Base-by-base conservation (phyloP, 37 sponge, comb jelly and placozoan species). In the Crambe crambe region DNA sequence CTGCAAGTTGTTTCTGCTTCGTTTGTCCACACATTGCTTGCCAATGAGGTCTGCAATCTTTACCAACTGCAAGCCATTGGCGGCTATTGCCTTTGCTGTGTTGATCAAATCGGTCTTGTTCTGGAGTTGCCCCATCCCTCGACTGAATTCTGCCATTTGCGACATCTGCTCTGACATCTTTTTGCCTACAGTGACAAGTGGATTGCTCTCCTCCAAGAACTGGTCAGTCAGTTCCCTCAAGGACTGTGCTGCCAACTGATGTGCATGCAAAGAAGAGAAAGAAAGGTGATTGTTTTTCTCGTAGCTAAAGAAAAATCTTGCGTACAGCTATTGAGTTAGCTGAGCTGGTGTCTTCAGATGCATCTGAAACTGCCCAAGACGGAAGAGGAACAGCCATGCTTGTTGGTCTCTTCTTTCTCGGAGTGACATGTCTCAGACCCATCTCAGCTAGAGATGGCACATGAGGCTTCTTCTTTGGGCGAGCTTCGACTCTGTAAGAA, bases 121-220 rank as follows among this genome's bases (percentile, higher is more conserved):
- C 88, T 92, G 78, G 32, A 88, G 78, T 21, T 70, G 71, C 59
- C 77, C 88, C 21, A 72, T 74, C 2, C 94, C 91, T 3, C 80
- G 66, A 22, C 77, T 76, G 70, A 70, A 93, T 56, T 84, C 83
- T 29, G 90, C 89, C 92, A 97, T 86, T 56, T 97, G 89, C 0
- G 74, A 63, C 90, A 94, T 94, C 66, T 84, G 89, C 38, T 88
- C 41, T 18, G 97, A 78, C 91, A 97, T 88, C 64, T 89, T 83
- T 72, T 94, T 97, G 37, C 95, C 97, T 15, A 89, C 58, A n/a
- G 37, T 42, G 23, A 97, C 44, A 0, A 97, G 59, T 4, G 81
- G 72, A 42, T 97, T 97, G 35, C 83, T 90, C 35, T 85, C 92
- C 41, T 89, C 92, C 42, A 77, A 37, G 74, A 86, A 97, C 85